Base-by-base conservation (phyloP, 2,113 vertebrate species). In the Corythaeola cristata region DNA sequence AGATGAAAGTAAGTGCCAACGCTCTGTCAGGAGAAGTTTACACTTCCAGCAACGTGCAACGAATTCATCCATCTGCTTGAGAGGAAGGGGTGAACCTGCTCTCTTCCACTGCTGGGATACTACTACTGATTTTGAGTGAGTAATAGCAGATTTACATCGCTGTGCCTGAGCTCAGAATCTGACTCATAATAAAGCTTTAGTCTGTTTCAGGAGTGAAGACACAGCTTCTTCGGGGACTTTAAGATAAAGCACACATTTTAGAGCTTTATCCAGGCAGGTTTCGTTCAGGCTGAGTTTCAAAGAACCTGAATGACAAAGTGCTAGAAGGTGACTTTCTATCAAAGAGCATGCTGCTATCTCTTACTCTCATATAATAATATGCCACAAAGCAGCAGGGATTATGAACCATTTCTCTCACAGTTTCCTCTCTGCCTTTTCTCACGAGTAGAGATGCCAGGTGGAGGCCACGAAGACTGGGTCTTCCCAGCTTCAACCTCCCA, bases 231-330 rank as follows among this genome's bases (percentile, higher is more conserved):
- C 32, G 30, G 69, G 49, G 80, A 66, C 17, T 91, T 78, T 71
- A 88, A 76, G 77, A 91, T 82, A 90, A 95, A 93, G 50, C 27
- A 88, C 27, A 37, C 2, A 4, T 58, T 93, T 95, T 85, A 91
- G 49, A 72, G 41, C 39, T 95, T 78, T 90, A 73, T 91, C 92
- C 88, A 92, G 63, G 50, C 84, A 95, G 80, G 41, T 90, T 95
- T 89, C 11, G 2, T 71, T 95, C 62, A 92, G 86, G 69, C 18
- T 92, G 72, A 95, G 32, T 50, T 93, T 87, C 74, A 89, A 84
- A 88, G 45, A 92, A 78, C 20, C 23, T 39, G 69, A 76, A 77
- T 50, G 80, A 76, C 77, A 89, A 88, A 93, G 74, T 93, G 69
- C 41, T 88, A 59, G 44, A 73, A 92, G 58, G 68, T 91, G 90